Base-by-base conservation (phyloP, 2,888 invertebrate species). In the Leptinotarsa peninsularis region DNA sequence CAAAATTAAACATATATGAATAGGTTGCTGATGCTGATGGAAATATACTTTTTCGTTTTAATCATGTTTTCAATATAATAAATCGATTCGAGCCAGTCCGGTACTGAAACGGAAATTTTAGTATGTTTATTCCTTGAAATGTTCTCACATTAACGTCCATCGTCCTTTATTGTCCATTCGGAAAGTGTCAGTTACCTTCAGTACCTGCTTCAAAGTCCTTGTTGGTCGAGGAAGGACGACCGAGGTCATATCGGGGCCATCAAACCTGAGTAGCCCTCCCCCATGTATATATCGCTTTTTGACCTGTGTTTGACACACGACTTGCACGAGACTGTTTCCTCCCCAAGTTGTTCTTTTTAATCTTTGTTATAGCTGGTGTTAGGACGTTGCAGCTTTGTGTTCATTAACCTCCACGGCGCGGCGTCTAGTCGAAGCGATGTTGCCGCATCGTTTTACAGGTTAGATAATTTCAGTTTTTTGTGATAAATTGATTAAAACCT, bases 321-420 rank as follows among this genome's bases (percentile, higher is more conserved):
- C 43, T 27, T 69, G 69, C 56, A 49, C 49, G 49, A 67, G 50
- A 68, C 50, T 50, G 33, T 63, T 63, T 63, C 63, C 63, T 63
- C 63, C 63, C 58, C 56, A n/a, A 58, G 33, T 49, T 49, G 14
- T 17, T 49, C 33, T 49, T 70, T 58, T 70, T 21, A n/a, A 15
- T 68, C 54, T 69, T 69, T 69, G 54, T 58, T 33, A 49, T 74
- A 76, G 77, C 76, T 78, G 76, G 77, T 75, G 71, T 63, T 43
- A 71, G 77, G 78, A 80, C 79, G 74, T 77, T 78, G 76, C 68
- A 76, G 73, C 72, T 77, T 71, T 76, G 80, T 84, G 86, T 86
- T 83, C 86, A 83, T 83, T 85, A 84, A 86, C 86, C 86, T 84
- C 82, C 76, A 69, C 66, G 71, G 74, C 75, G 71, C 66, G 71